Evolutionary conservation across 2,113 vertebrate species (phyloP), one percentile per base, ranked within the genome.

Genomic region (Calyptommatus sinebrachiatus): DNA sequence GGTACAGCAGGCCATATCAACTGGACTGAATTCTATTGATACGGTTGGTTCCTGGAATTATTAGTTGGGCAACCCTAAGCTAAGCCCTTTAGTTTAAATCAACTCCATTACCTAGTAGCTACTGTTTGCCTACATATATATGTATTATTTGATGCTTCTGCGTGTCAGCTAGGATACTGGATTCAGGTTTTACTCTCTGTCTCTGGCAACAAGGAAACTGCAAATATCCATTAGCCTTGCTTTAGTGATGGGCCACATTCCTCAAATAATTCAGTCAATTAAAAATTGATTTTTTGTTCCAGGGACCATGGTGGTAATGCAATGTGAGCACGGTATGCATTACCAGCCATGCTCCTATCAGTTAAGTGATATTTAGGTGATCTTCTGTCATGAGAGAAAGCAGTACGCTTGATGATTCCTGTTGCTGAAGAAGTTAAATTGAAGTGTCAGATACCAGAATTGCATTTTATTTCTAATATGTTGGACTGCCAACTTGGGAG

Each of bases 391-490:
- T 88, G 88, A 92, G 89, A 88, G 92, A 91, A 89, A 93, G 89
- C 90, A 84, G 86, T 83, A 87, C 78, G 79, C 89, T 91, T 93
- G 94, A 95, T 94, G 95, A 93, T 93, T 90, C 90, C 93, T 89
- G 89, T 91, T 92, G 89, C 92, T 90, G 89, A 92, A 90, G 91
- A 90, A 94, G 90, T 91, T 94, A 95, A 95, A 94, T 92, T 93
- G 89, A 94, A 95, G 92, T 94, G 95, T 95, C 94, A 94, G 91
- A 81, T 92, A 92, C 86, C 89, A 93, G 89, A 88, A 91, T 94
- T 94, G 92, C 90, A 91, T 94, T 96, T 96, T 95, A 94, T 95
- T 94, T 95, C 94, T 94, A 92, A 93, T 93, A 92, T 90, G 93
- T 94, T 93, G 89, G 85, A 86, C 93, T 94, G 93, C 93, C 94